phyloP scores from a whole-genome alignment of 2,888 invertebrate species.

The Zaprionus obscuricornis region DNA sequence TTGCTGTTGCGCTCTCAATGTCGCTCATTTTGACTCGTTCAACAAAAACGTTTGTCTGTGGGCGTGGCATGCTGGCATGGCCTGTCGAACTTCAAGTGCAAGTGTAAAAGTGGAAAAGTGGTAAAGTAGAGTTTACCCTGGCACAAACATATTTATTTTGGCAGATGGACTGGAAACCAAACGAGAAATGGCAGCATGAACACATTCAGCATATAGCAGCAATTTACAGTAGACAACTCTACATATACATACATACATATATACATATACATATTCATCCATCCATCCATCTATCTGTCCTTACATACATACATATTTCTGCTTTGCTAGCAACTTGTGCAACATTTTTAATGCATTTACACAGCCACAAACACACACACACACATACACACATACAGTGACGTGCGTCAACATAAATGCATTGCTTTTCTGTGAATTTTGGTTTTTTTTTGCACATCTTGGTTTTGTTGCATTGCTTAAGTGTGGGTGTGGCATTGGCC shows the following conservation, averaged over 20 bases:
- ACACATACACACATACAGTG: neutral
- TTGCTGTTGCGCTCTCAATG: constrained; percentile 23
- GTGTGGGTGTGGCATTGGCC: constrained; percentile 26
- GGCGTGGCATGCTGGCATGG: constrained; percentile 33
- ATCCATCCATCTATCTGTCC: no score
- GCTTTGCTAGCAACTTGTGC: constrained; percentile 39
- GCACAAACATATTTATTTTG: constrained; percentile 75
- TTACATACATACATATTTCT: constrained; percentile 2
- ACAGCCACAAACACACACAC: constrained; percentile 13
- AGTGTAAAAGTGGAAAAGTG: constrained; percentile 59
- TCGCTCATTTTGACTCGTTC: constrained; percentile 10
- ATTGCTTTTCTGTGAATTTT: constrained; percentile 42
- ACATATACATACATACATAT: neutral
- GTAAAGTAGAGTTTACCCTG: constrained; percentile 37
- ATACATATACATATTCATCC: no score
- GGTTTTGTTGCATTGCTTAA: constrained; percentile 19
- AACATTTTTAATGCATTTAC: constrained; percentile 63
- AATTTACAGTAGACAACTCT: neutral
- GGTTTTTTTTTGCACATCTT: constrained; percentile 8
- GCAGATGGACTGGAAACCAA: constrained; percentile 76
- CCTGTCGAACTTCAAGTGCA: constrained; percentile 56
- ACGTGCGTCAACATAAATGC: constrained; percentile 47
- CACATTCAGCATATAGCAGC: constrained; percentile 1
- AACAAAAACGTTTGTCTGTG: constrained; percentile 11
- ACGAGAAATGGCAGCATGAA: constrained; percentile 42